A percentile compares a stretch with the other conserved stretches of the same genome.
Conservation (phyloP, 2,113 vertebrate genomes). For the Ivindomyrus marchei region DNA sequence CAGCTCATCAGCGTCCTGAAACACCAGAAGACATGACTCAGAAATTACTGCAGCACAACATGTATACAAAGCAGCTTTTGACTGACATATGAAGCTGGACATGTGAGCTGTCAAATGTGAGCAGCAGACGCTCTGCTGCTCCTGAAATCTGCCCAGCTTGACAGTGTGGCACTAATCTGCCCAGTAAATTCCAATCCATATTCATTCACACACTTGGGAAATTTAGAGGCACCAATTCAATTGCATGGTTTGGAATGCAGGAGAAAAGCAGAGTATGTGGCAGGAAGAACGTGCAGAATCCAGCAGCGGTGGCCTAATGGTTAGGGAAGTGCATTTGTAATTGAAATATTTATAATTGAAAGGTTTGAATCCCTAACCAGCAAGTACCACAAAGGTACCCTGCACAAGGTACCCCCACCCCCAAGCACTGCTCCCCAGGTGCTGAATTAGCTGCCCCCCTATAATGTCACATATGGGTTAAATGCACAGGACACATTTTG, state of each 20-base stretch:
- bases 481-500: too few relatives aligned
- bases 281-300: too few relatives aligned
- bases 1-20: not conserved
- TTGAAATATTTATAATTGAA: too few relatives aligned
- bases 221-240: not conserved
- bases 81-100: not conserved
- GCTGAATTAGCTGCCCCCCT: too few relatives aligned
- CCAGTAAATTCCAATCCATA: not conserved
- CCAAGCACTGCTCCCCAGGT: too few relatives aligned
- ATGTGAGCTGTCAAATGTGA: not conserved
- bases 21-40: not conserved
- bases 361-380: too few relatives aligned
- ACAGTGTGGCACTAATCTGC: not conserved
- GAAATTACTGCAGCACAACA: not conserved
- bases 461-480: too few relatives aligned
- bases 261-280: not conserved
- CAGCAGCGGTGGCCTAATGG: too few relatives aligned
- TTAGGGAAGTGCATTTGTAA: too few relatives aligned
- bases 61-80: not conserved
- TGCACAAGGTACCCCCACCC: too few relatives aligned
- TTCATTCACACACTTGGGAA: not conserved
- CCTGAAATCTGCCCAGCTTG: not conserved
- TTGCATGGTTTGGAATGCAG: not conserved
- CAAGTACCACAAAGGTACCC: too few relatives aligned
- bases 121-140: not conserved